Base-by-base conservation (phyloP, 2,888 invertebrate genomes). In the Ephialtes manifestator region DNA sequence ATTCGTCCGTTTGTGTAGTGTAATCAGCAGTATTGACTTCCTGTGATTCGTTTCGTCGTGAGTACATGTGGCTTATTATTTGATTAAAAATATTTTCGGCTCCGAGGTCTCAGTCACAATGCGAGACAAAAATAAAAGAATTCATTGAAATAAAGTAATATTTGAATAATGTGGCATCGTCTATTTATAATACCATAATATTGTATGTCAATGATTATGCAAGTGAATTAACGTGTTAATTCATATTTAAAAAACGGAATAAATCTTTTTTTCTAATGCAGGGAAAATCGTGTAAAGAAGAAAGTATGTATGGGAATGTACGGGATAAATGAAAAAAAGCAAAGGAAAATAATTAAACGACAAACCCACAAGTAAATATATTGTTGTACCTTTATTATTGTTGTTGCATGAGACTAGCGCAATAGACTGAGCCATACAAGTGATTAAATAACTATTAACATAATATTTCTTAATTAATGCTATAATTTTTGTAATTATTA, bases 341-440 rank as follows among this genome's bases (percentile, higher is more conserved):
- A 79, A 76, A 63, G 8, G 0, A 67, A 24, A 67, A 43, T 67
- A 28, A 67, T 67, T 46, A 28, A 67, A 67, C 48, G 28, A 67
- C 46, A 67, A 87, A 88, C 79, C 88, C 89, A 89, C 89, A 90
- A 92, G 90, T 90, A 91, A 93, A 93, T 90, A 92, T 91, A 93
- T 92, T 92, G 93, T 93, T 93, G 92, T 93, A 92, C 91, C 91
- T 89, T 93, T 89, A 89, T 90, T 93, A 91, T 92, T 93, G 91
- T 92, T 93, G 67, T 67, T 67, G 93, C 92, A 93, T 93, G 92
- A 90, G 91, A 92, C 90, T 93, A 93, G 93, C 90, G 88, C 92
- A 92, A 93, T 93, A 93, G 93, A 93, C 92, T 93, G 93, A 93
- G 90, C 92, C 92, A 91, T 91, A 90, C 86, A 87, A 78, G 86